A percentile compares a stretch with the other conserved stretches of the same genome.
Evolutionary conservation across 2,888 invertebrate genomes (phyloP).

Genomic region (Erebia epiphron): DNA sequence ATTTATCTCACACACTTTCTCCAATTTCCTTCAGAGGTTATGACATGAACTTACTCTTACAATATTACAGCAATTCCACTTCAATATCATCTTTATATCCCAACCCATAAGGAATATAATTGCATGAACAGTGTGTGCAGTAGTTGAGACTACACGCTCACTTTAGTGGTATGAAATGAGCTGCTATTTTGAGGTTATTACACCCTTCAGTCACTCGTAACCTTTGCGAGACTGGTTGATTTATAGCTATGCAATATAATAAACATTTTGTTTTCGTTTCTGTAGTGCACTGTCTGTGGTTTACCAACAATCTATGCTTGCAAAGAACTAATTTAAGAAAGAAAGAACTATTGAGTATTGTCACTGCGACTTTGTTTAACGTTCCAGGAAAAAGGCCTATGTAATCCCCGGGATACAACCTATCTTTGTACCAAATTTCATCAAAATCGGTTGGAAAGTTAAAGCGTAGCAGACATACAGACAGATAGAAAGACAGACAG

Average conservation of each 20-base stretch:
- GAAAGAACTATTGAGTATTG: no score
- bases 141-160: slow-evolving; percentile 6
- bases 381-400: no score
- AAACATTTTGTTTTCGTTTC: neutral
- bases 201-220: slow-evolving; percentile 9
- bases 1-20: slow-evolving; percentile 63
- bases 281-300: no score
- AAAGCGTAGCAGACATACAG: no score
- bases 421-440: no score
- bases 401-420: no score
- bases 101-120: slow-evolving; percentile 24
- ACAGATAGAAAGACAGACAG: no score
- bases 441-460: no score
- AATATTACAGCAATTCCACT: slow-evolving; percentile 30
- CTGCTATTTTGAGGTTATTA: slow-evolving; percentile 1
- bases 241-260: neutral
- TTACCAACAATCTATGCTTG: no score
- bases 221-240: neutral
- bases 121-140: neutral
- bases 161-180: slow-evolving; percentile 10
- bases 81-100: slow-evolving; percentile 32
- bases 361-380: no score
- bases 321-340: no score
- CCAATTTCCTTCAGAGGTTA: slow-evolving; percentile 59
- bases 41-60: slow-evolving; percentile 51